phyloP scores from a whole-genome alignment of 2,113 vertebrate species.

The Genyomyrus donnyi region DNA sequence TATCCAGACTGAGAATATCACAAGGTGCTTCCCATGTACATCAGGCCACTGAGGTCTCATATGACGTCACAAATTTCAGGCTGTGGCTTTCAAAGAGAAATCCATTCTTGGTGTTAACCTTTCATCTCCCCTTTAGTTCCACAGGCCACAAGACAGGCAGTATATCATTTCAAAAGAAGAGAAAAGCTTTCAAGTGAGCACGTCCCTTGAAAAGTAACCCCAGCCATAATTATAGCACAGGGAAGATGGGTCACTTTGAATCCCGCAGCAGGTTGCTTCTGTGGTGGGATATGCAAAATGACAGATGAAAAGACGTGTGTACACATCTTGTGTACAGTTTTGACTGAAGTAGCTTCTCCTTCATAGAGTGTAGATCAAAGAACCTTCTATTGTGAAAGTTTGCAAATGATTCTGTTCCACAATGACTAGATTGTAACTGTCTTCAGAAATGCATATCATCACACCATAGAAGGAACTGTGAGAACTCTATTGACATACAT shows the following conservation, averaged over 20 bases:
- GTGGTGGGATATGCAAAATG: slow-evolving; percentile 30
- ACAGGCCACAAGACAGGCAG: slow-evolving; percentile 38
- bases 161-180: slow-evolving; percentile 49
- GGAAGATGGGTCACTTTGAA: slow-evolving; percentile 36
- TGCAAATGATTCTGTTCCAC: not conserved
- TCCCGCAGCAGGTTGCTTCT: slow-evolving; percentile 36
- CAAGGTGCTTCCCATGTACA: not conserved
- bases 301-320: not conserved
- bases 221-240: slow-evolving; percentile 49
- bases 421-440: not conserved
- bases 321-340: slow-evolving; percentile 10
- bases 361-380: slow-evolving; percentile 4
- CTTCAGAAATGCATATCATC: not conserved
- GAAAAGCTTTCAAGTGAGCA: slow-evolving; percentile 45
- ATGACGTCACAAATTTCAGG: slow-evolving; percentile 19
- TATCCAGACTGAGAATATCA: not conserved
- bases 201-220: slow-evolving; percentile 40
- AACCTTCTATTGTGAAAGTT: not conserved
- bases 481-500: not conserved
- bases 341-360: not conserved
- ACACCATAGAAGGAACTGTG: not conserved
- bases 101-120: slow-evolving; percentile 37
- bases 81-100: slow-evolving; percentile 28
- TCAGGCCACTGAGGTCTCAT: not conserved
- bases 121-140: slow-evolving; percentile 43